These are phyloP conservation scores for Ceratoteleas bidentatus DNA, from an alignment of 1,140 invertebrate species.

Conservation along the genomic window DNA sequence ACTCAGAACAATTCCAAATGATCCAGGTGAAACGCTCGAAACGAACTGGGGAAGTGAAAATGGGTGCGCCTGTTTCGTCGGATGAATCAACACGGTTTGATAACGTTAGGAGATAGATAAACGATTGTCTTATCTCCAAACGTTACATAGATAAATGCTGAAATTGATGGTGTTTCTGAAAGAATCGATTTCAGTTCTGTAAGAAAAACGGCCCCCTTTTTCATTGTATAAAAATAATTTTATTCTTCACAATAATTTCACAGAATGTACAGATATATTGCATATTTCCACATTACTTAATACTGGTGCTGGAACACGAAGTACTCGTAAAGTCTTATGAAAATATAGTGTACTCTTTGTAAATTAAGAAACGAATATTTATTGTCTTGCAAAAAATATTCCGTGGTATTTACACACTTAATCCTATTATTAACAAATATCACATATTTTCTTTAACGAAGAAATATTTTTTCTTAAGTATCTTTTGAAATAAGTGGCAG, in stretches of 20 bases:
- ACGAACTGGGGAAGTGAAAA: conserved; percentile 23
- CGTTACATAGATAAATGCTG: conserved; percentile 24
- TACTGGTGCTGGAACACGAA: conserved; percentile 4
- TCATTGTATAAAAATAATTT: conserved; percentile 17
- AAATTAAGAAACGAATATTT: no score
- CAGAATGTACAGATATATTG: not conserved
- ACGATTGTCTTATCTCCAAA: conserved; percentile 18
- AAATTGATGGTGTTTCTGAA: not conserved
- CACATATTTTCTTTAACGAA: not conserved
- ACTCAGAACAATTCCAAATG: not conserved
- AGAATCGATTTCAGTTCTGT: no score
- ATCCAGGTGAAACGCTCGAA: conserved; percentile 5
- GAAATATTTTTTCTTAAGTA: not conserved
- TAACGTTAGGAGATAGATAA: conserved; percentile 26
- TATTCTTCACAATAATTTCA: conserved; percentile 2
- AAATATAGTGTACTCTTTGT: no score
- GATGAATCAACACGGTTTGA: conserved; percentile 49
- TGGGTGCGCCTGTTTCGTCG: conserved; percentile 35
- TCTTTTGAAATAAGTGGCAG: no score
- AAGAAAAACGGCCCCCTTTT: not conserved
- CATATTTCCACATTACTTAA: conserved; percentile 2
- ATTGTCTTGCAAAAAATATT: not conserved
- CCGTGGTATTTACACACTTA: not conserved
- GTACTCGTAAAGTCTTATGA: not conserved
- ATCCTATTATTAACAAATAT: conserved; percentile 3